Evolutionary conservation across 2,797 vertebrate species (phyloP), one percentile per base, ranked within the genome.

Genomic region (Spinibarbus caldwelli): DNA sequence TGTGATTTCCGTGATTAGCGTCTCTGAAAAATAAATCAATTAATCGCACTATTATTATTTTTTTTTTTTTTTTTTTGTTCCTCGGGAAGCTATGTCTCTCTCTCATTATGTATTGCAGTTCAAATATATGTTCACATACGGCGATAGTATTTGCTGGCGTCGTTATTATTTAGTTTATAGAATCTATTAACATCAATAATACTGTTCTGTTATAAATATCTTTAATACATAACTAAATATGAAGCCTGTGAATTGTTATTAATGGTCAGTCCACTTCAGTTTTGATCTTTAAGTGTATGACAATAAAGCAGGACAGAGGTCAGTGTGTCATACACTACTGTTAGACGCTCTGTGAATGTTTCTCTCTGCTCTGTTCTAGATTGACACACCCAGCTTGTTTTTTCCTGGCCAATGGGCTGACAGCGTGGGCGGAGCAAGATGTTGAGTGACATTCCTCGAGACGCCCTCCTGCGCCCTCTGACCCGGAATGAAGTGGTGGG

Each of bases 401-500:
- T n/a, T 83, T 76, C 26, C n/a, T 86, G 26, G 70, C 90, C 45
- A 84, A 93, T 94, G 94, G 91, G 92, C 85, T 95, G 91, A 94
- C 84, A 66, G 21, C 64, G 41, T 36, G 86, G 80, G 85, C 85
- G 85, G 84, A 85, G 88, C n/a, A 95, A 95, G 92, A 90, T 95
- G 81, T 88, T 96, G 36, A 94, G 94, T 88, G 95, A 95, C 88
- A 86, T 96, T 34, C 94, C 95, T 78, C 89, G 94, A 59, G 95
- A 96, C 45, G 93, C 94, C 83, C 91, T 96, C 54, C 76, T 95
- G 86, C 92, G 94, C 68, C 95, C 95, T 0, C 76, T 96, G 84
- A 93, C 94, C 86, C 92, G 94, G 76, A 95, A 92, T 41, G 95
- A 96, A 80, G 94, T 96, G 80, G 82, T 96, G 80, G 93, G 94